These are phyloP conservation scores for Heterotilapia buettikoferi DNA, from an alignment of 2,113 vertebrate species.

Conservation along the genomic window DNA sequence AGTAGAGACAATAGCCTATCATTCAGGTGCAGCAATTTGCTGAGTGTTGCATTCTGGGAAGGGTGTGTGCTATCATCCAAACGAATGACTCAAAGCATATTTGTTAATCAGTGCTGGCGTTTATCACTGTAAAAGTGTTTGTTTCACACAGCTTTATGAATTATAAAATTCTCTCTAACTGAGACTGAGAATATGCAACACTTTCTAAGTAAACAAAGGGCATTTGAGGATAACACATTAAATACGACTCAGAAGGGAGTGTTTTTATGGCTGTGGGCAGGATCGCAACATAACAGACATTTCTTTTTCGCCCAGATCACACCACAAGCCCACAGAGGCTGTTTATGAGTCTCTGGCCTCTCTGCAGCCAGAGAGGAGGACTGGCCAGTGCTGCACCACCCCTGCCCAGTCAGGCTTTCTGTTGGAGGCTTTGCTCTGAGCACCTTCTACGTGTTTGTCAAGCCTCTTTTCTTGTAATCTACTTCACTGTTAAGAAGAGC, in stretches of 20 bases:
- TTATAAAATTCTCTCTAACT: background rate
- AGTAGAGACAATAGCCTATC: background rate
- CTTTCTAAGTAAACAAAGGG: background rate
- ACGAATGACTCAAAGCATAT: background rate
- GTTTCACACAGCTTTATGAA: background rate
- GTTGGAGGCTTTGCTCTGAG: background rate
- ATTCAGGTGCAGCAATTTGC: background rate
- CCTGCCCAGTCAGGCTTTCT: background rate
- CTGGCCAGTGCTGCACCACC: background rate
- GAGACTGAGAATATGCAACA: background rate
- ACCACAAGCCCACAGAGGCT: constrained; percentile 17
- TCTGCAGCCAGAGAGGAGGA: background rate
- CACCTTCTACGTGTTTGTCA: background rate
- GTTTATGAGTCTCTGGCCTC: constrained; percentile 19
- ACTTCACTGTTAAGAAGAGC: background rate
- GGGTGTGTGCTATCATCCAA: background rate
- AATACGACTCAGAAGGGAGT: background rate
- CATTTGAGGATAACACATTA: background rate
- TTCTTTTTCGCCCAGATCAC: constrained; percentile 3
- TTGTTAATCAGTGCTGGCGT: background rate
- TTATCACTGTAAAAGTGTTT: background rate
- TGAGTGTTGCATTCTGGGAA: background rate
- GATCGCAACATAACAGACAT: constrained; percentile 46
- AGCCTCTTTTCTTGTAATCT: background rate
- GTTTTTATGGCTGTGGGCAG: constrained; percentile 15